Evolutionary conservation across 1,140 invertebrate species (phyloP).

Genomic region (Portunus trituberculatus): DNA sequence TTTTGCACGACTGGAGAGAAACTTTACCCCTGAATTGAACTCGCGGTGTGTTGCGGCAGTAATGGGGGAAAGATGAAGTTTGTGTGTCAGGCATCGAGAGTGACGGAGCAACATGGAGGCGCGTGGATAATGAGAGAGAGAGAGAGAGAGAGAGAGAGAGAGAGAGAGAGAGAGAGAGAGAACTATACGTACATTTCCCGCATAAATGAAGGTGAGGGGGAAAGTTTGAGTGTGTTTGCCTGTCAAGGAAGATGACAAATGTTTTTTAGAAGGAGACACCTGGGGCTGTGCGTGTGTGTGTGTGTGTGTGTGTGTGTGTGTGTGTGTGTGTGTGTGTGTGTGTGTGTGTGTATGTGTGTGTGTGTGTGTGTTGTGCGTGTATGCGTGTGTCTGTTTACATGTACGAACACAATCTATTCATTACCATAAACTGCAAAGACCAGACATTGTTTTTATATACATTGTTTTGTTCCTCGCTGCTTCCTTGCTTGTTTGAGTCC

Average conservation of each 20-base stretch:
- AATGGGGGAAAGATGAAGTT: not conserved
- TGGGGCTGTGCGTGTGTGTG: not conserved
- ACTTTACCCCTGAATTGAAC: not conserved
- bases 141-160: not conserved
- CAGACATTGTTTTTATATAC: not conserved
- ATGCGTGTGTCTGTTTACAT: not conserved
- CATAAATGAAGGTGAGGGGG: not conserved
- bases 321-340: conserved; percentile 20
- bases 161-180: not conserved
- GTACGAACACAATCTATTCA: not conserved
- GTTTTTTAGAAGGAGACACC: not conserved
- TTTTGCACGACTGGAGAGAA: not conserved
- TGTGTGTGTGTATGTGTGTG: not conserved
- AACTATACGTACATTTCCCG: not conserved
- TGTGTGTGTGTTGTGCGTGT: not conserved
- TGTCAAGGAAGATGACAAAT: conserved; percentile 12
- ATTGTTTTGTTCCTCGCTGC: not conserved
- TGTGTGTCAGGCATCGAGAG: not conserved
- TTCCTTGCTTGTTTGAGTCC: not conserved
- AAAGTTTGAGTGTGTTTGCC: conserved; percentile 22
- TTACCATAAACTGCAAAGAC: not conserved
- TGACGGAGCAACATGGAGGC: not conserved
- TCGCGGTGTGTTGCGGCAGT: not conserved
- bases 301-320: conserved; percentile 20
- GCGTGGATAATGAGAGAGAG: not conserved